A percentile compares a stretch with the other conserved stretches of the same genome.
Conservation (phyloP, 2,797 vertebrate species). For the Pseudopleuronectes americanus region DNA sequence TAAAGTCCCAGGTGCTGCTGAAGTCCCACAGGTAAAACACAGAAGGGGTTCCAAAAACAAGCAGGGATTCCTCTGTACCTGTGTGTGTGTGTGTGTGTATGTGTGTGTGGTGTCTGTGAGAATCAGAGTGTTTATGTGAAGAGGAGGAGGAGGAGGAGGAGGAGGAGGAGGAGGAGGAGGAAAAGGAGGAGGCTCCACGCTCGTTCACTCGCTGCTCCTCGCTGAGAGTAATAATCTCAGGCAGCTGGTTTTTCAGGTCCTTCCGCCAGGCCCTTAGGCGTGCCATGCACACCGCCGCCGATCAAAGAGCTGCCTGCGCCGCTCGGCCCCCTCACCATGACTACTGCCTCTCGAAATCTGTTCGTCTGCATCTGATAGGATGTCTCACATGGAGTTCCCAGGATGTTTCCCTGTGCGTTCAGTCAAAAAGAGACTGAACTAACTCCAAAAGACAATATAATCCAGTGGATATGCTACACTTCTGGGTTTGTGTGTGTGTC, state of each 20-base stretch:
- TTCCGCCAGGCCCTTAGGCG: constrained; percentile 70
- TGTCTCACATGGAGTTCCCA: background rate
- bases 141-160: constrained; percentile 11
- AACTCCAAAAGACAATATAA: background rate
- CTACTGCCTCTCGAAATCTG: constrained; percentile 23
- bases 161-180: constrained; percentile 29
- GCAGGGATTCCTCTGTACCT: constrained; percentile 14
- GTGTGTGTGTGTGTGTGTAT: constrained; percentile 15
- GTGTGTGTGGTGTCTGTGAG: constrained; percentile 34
- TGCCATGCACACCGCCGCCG: constrained; percentile 43
- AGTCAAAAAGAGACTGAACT: background rate
- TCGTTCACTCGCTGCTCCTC: constrained; percentile 38
- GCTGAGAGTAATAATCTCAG: constrained; percentile 59
- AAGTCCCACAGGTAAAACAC: constrained; percentile 29
- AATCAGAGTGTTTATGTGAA: constrained; percentile 53
- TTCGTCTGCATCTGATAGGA: constrained; percentile 18
- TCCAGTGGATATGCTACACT: too few species aligned
- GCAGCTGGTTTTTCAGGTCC: constrained; percentile 87
- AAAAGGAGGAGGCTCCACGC: constrained; percentile 55
- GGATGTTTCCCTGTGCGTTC: background rate
- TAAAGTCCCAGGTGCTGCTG: constrained; percentile 15
- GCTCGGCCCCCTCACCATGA: constrained; percentile 21
- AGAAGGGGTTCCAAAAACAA: constrained; percentile 8
- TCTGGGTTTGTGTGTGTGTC: background rate
- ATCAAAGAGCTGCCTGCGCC: constrained; percentile 29